These are phyloP conservation scores for Rhyacophila evoluta DNA, from an alignment of 2,888 invertebrate genomes.

Conservation along the genomic window DNA sequence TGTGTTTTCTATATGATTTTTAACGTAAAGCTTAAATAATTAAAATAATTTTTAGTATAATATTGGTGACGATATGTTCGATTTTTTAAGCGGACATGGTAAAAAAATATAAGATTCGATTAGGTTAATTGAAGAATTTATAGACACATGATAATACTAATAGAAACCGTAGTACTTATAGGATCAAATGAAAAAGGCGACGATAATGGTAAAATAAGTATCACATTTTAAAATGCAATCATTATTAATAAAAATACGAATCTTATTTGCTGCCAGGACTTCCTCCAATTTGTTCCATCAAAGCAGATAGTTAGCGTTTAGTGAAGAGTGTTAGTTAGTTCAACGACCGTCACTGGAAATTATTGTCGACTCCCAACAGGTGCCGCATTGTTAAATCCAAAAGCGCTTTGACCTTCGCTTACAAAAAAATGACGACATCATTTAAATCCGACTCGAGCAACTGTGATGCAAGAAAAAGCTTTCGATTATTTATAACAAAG, in stretches of 20 bases:
- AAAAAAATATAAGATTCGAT: no score
- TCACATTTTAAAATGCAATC: background rate
- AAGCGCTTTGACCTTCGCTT: constrained; percentile 1
- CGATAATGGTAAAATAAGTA: no score
- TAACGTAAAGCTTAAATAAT: no score
- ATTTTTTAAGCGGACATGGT: no score
- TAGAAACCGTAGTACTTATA: no score
- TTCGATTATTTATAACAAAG: background rate
- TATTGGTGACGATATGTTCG: no score
- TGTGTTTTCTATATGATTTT: no score
- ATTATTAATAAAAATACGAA: background rate
- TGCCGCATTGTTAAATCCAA: background rate
- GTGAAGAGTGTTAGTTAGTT: background rate
- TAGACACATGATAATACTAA: no score
- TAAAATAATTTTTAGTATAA: no score
- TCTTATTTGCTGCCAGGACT: background rate
- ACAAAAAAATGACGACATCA: background rate
- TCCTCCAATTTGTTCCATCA: constrained; percentile 3
- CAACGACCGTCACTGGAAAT: background rate
- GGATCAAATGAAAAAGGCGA: no score
- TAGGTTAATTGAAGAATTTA: no score
- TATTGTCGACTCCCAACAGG: background rate
- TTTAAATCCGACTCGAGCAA: background rate
- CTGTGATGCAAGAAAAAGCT: background rate
- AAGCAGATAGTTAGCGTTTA: background rate